Conservation (phyloP, 2,888 invertebrate species). For the Lasioglossum villosulum region DNA sequence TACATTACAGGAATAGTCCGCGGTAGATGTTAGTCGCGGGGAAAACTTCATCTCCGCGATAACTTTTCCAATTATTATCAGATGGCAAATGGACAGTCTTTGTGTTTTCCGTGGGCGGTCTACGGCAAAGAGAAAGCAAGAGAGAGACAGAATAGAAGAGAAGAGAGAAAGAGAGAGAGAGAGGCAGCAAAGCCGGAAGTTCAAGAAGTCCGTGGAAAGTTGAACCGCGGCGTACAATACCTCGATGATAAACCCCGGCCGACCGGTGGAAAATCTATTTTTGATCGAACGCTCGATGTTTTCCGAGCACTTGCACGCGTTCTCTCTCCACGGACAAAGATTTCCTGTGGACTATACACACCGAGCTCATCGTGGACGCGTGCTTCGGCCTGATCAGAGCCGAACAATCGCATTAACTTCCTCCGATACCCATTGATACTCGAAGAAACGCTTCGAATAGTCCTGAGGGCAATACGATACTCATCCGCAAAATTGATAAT, state of each 20-base stretch:
- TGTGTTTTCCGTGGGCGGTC: constrained; percentile 62
- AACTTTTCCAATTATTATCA: constrained; percentile 75
- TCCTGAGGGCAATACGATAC: constrained; percentile 1
- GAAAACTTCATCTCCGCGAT: constrained; percentile 72
- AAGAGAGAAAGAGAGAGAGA: background rate
- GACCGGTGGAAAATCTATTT: constrained; percentile 47
- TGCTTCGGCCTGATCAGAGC: background rate
- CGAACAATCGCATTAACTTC: constrained; percentile 36
- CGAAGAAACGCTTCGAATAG: constrained; percentile 6
- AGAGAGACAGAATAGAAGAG: background rate
- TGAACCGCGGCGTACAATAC: constrained; percentile 41
- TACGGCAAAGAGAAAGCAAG: background rate
- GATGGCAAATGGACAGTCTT: constrained; percentile 74
- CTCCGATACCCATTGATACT: constrained; percentile 22
- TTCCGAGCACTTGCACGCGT: constrained; percentile 48
- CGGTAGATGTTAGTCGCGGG: constrained; percentile 68
- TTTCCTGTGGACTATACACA: constrained; percentile 34
- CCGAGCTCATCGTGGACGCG: background rate
- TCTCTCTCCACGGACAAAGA: constrained; percentile 33
- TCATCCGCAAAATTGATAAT: constrained; percentile 1
- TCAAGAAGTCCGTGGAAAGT: constrained; percentile 57
- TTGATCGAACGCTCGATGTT: constrained; percentile 47
- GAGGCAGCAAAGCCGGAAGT: constrained; percentile 27
- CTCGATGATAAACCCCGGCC: constrained; percentile 44
- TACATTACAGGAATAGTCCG: constrained; percentile 68